Percentiles rank a stretch among this genome's conserved stretches.
phyloP scores from a whole-genome alignment of 2,113 vertebrate species.

The Choloepus hoffmanni region DNA sequence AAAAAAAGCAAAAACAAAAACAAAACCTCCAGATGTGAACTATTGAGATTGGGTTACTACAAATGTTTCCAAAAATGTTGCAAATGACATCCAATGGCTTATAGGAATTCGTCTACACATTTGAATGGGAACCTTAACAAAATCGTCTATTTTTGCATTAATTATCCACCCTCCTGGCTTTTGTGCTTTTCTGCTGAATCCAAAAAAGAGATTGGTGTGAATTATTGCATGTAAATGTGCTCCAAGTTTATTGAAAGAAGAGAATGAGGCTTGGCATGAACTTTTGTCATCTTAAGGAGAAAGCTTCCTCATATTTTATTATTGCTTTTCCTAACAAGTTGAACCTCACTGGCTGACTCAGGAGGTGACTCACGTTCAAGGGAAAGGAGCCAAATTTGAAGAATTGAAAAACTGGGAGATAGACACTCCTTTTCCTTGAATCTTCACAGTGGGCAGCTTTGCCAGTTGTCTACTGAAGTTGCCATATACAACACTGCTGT shows the following conservation, averaged over 20 bases:
- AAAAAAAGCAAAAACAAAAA: background rate
- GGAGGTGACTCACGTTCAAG: background rate
- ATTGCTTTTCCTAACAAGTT: background rate
- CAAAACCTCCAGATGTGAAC: background rate
- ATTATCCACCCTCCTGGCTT: background rate
- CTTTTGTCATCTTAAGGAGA: background rate
- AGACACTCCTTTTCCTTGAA: conserved; percentile 65
- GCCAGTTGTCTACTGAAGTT: conserved; percentile 51
- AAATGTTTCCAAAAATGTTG: background rate
- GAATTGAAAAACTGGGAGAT: background rate
- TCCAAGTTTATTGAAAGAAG: background rate
- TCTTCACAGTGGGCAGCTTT: conserved; percentile 30
- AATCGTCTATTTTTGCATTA: background rate
- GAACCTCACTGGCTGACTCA: background rate
- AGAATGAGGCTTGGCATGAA: background rate
- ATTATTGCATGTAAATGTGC: background rate
- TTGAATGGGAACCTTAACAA: background rate
- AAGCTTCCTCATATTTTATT: background rate
- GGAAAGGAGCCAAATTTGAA: conserved; percentile 18
- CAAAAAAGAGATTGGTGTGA: background rate
- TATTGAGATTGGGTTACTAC: background rate
- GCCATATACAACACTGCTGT: conserved; percentile 36
- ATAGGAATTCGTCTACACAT: background rate
- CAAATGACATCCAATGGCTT: background rate
- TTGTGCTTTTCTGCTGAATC: background rate